Percentiles rank a stretch among this genome's conserved stretches.
These are phyloP conservation scores for Helicorthomorpha holstii DNA, from an alignment of 1,140 invertebrate species.

Conservation along the genomic window DNA sequence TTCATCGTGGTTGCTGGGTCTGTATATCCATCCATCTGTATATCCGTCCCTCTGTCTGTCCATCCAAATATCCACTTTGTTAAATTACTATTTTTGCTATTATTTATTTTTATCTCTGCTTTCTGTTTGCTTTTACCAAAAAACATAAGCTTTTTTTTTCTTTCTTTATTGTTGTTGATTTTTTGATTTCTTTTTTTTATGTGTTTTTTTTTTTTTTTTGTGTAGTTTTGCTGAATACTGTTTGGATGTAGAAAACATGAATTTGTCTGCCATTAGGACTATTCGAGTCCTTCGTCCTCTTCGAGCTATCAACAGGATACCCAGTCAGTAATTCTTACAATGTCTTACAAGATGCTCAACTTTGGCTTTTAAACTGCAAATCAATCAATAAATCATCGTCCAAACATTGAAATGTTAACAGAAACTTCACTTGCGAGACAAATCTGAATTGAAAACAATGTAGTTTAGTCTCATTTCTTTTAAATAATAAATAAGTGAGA, in stretches of 20 bases:
- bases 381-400: neutral
- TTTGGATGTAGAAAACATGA: constrained; percentile 90
- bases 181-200: too few relatives aligned
- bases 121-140: too few relatives aligned
- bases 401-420: neutral
- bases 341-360: neutral
- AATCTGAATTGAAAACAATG: neutral
- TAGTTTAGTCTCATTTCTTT: too few relatives aligned
- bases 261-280: constrained; percentile 92
- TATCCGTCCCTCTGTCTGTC: neutral
- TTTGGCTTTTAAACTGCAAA: neutral
- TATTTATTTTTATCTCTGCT: neutral
- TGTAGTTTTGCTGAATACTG: constrained; percentile 58
- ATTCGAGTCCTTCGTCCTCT: constrained; percentile 90
- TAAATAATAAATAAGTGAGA: too few relatives aligned
- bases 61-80: neutral
- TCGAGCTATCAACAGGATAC: constrained; percentile 97
- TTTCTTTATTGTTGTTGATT: too few relatives aligned
- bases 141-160: too few relatives aligned
- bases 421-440: neutral
- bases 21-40: neutral
- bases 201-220: neutral
- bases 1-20: constrained; percentile 96
- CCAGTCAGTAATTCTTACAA: constrained; percentile 72
- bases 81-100: neutral